These are phyloP conservation scores for Rhadina sibilatrix DNA, from an alignment of 2,113 vertebrate species.

Conservation along the genomic window DNA sequence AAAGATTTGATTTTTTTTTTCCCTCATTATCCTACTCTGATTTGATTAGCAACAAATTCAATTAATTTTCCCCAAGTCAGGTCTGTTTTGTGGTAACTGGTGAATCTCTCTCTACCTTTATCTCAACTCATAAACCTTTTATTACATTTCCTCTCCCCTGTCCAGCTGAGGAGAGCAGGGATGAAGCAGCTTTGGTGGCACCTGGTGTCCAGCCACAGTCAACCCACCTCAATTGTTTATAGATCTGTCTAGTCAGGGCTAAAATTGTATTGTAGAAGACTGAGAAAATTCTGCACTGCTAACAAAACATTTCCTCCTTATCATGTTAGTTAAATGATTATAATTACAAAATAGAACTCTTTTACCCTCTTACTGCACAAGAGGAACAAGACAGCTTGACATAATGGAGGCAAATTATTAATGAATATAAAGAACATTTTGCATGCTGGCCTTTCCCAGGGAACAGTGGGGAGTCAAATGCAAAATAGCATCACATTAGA, in stretches of 20 bases:
- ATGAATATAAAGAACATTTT: not conserved
- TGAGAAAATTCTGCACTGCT: not conserved
- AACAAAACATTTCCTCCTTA: not conserved
- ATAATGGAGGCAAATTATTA: not conserved
- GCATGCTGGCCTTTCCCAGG: not conserved
- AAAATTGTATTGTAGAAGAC: not conserved
- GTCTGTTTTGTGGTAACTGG: not conserved
- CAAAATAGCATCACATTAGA: not conserved
- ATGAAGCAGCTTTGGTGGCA: not conserved
- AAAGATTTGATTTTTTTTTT: not conserved
- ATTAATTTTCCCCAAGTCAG: not conserved
- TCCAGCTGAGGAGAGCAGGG: not conserved
- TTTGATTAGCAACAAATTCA: not conserved
- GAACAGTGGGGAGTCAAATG: not conserved
- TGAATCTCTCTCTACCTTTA: not conserved
- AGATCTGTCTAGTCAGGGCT: not conserved
- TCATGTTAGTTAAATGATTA: not conserved
- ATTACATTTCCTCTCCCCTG: not conserved
- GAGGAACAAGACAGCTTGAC: not conserved
- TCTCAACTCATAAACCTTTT: not conserved
- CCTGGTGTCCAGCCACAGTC: not conserved
- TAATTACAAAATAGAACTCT: conserved; percentile 18
- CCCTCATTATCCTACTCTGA: not conserved
- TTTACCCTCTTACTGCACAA: not conserved
- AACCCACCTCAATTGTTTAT: not conserved